Evolutionary conservation across 1,140 invertebrate species (phyloP).

Genomic region (Aphaenogaster ashmeadi): DNA sequence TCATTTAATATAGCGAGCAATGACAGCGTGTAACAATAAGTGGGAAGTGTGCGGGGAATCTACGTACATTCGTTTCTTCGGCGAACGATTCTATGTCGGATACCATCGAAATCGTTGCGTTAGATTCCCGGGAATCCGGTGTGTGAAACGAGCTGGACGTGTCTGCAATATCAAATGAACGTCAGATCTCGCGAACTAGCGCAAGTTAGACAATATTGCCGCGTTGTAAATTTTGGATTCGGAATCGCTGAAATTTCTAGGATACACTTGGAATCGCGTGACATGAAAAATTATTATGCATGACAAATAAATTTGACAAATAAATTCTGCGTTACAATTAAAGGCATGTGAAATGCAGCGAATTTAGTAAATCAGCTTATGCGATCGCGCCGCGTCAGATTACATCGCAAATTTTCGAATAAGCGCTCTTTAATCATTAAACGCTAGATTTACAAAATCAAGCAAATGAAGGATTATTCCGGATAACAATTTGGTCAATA

Average conservation of each 20-base stretch:
- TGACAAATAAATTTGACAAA: slow-evolving; percentile 6
- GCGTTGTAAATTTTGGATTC: slow-evolving; percentile 23
- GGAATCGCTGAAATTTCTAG: neutral
- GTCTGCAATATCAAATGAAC: slow-evolving; percentile 41
- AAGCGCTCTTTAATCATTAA: slow-evolving; percentile 22
- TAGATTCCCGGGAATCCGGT: slow-evolving; percentile 66
- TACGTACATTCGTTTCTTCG: slow-evolving; percentile 61
- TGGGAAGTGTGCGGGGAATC: neutral
- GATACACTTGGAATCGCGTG: neutral
- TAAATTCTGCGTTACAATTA: neutral
- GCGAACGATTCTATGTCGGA: slow-evolving; percentile 60
- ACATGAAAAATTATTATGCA: neutral
- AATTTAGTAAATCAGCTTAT: slow-evolving; percentile 17
- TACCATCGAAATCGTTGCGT: slow-evolving; percentile 51
- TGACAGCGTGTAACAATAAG: neutral
- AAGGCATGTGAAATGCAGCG: neutral
- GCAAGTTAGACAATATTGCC: neutral
- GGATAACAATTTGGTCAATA: slow-evolving; percentile 1
- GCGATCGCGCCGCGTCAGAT: neutral
- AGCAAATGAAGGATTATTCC: slow-evolving; percentile 19
- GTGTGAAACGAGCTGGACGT: slow-evolving; percentile 69
- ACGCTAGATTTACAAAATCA: neutral
- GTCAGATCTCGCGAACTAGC: neutral
- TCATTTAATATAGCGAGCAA: neutral
- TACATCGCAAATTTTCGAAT: slow-evolving; percentile 20